Evolutionary conservation across 2,888 invertebrate species (phyloP).

Genomic region (Silvanus unidentatus): DNA sequence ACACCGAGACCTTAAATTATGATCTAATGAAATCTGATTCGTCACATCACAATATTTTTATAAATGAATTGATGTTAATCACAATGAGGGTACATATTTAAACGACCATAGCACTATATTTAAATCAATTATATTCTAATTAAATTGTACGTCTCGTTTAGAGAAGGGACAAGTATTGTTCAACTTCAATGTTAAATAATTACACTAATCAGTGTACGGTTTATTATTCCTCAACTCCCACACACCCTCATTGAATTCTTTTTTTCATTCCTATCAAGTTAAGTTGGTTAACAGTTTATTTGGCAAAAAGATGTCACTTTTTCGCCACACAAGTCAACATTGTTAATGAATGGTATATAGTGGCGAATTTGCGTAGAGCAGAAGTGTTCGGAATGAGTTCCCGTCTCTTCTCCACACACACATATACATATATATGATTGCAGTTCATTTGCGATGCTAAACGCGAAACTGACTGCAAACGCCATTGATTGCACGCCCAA

Average conservation of each 20-base stretch:
- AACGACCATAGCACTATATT: too few relatives aligned
- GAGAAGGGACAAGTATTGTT: too few relatives aligned
- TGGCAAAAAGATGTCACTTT: neutral
- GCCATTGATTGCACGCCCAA: slow-evolving; percentile 48
- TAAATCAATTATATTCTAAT: too few relatives aligned
- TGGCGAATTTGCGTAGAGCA: slow-evolving; percentile 14
- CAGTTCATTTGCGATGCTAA: slow-evolving; percentile 43
- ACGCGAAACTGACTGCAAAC: slow-evolving; percentile 41
- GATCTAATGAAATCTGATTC: slow-evolving; percentile 40
- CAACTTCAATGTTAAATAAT: too few relatives aligned
- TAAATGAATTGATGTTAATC: slow-evolving; percentile 24
- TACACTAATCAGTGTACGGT: too few relatives aligned
- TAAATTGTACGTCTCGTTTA: too few relatives aligned
- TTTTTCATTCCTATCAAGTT: too few relatives aligned
- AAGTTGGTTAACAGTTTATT: neutral
- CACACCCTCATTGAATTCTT: too few relatives aligned
- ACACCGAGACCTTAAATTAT: too few relatives aligned
- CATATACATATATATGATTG: slow-evolving; percentile 26
- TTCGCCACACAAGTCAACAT: slow-evolving; percentile 11
- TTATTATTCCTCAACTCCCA: too few relatives aligned
- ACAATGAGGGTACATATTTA: slow-evolving; percentile 25
- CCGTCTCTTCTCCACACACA: too few relatives aligned
- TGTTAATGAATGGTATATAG: slow-evolving; percentile 17
- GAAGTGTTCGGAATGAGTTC: slow-evolving; percentile 18
- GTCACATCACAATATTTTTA: slow-evolving; percentile 32